Evolutionary conservation across 2,888 invertebrate genomes (phyloP).

Genomic region (Lutraria lutraria): DNA sequence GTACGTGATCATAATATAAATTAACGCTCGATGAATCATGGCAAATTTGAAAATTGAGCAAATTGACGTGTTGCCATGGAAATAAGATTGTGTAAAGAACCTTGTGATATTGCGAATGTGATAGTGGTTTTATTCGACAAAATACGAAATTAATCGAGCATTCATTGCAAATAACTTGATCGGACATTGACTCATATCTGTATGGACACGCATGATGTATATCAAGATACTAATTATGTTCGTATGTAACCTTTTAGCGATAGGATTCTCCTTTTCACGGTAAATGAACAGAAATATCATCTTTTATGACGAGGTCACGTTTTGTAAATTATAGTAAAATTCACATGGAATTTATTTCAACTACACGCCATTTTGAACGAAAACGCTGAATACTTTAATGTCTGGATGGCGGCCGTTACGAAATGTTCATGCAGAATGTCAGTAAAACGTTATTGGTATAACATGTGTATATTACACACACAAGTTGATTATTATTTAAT

Average conservation of each 20-base stretch:
- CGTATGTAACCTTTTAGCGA: background rate
- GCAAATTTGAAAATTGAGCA: background rate
- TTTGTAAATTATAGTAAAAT: background rate
- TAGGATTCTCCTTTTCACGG: background rate
- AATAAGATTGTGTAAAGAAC: background rate
- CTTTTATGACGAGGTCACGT: background rate
- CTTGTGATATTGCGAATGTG: background rate
- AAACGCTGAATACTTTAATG: too few relatives aligned
- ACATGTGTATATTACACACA: too few relatives aligned
- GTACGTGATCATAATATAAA: background rate
- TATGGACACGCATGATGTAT: background rate
- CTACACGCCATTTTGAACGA: too few relatives aligned
- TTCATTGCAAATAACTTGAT: background rate
- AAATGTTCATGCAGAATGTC: too few relatives aligned
- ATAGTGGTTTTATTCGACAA: background rate
- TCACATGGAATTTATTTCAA: too few relatives aligned
- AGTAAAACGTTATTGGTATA: too few relatives aligned
- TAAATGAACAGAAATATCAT: background rate
- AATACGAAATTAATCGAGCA: background rate
- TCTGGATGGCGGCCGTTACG: too few relatives aligned
- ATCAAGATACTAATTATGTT: background rate
- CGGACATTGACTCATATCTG: background rate
- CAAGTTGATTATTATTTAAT: too few relatives aligned
- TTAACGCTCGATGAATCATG: background rate
- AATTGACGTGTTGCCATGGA: background rate